These are phyloP conservation scores for Kryphioiulus occultus DNA, from an alignment of 2,888 invertebrate genomes.

Conservation along the genomic window DNA sequence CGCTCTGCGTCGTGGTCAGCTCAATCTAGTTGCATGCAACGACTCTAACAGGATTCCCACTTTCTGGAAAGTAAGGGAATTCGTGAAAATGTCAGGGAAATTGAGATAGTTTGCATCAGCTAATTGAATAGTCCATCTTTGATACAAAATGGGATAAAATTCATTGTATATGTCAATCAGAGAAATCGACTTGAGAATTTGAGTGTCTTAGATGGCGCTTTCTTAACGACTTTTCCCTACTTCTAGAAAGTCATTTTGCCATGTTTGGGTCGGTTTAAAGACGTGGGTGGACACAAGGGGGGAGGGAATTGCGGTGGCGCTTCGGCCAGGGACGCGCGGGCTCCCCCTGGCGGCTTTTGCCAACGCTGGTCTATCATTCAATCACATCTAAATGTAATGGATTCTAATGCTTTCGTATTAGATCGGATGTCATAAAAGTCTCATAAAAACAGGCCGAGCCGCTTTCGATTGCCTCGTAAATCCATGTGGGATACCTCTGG, in stretches of 20 bases:
- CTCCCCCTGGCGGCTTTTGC: background rate
- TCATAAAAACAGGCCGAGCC: constrained; percentile 47
- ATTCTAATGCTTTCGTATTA: constrained; percentile 51
- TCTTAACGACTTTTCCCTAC: background rate
- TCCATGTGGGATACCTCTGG: constrained; percentile 47
- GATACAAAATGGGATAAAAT: too few species aligned
- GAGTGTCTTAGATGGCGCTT: too few species aligned
- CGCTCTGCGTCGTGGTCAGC: background rate
- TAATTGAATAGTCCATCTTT: too few species aligned
- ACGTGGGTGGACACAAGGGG: background rate
- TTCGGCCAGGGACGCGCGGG: background rate
- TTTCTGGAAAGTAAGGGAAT: too few species aligned
- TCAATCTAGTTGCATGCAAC: background rate
- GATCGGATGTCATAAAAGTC: constrained; percentile 51
- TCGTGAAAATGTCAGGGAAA: too few species aligned
- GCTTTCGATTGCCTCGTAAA: constrained; percentile 49
- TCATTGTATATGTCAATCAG: too few species aligned
- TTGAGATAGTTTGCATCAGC: too few species aligned
- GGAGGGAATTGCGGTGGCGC: background rate
- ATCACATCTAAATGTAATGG: constrained; percentile 51
- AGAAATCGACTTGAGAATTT: too few species aligned
- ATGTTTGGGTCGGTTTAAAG: background rate
- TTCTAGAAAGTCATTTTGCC: background rate
- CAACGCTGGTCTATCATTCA: constrained; percentile 44
- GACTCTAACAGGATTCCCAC: too few species aligned